phyloP scores from a whole-genome alignment of 2,888 invertebrate genomes.

The Abscondita cerata region DNA sequence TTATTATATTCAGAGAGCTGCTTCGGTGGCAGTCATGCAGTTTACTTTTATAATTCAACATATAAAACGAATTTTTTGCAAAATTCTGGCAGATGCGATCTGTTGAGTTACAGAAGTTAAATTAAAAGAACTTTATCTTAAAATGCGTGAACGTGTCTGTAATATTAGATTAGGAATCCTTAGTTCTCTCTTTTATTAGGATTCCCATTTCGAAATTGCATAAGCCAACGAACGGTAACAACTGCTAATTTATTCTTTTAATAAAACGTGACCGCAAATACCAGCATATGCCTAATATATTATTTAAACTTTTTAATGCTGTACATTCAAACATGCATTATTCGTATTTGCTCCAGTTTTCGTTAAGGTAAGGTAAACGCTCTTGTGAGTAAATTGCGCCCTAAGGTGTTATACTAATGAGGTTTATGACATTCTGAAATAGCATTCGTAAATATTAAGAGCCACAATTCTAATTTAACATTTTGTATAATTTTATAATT shows the following conservation, averaged over 20 bases:
- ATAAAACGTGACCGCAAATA: slow-evolving; percentile 25
- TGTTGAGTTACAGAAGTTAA: slow-evolving; percentile 39
- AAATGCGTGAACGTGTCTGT: slow-evolving; percentile 39
- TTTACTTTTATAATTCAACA: slow-evolving; percentile 30
- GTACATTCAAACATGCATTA: slow-evolving; percentile 24
- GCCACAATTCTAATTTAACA: slow-evolving; percentile 29
- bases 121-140: slow-evolving; percentile 43
- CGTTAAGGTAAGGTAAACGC: slow-evolving; percentile 29
- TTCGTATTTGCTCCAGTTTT: slow-evolving; percentile 24
- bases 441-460: slow-evolving; percentile 32
- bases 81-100: slow-evolving; percentile 22
- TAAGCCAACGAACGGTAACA: slow-evolving; percentile 17
- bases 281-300: slow-evolving; percentile 27
- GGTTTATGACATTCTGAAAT: slow-evolving; percentile 32
- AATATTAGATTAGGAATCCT: slow-evolving; percentile 42
- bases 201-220: slow-evolving; percentile 29
- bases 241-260: slow-evolving; percentile 37
- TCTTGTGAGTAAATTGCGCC: slow-evolving; percentile 31
- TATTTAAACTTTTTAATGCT: slow-evolving; percentile 24
- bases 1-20: slow-evolving; percentile 23
- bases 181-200: slow-evolving; percentile 37
- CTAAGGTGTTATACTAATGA: slow-evolving; percentile 33
- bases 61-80: slow-evolving; percentile 21
- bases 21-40: slow-evolving; percentile 24
- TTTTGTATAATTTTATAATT: slow-evolving; percentile 35